Evolutionary conservation across 53 echinoderm and acorn worm species (phyloP).

Genomic region (Apostichopus leukothele): DNA sequence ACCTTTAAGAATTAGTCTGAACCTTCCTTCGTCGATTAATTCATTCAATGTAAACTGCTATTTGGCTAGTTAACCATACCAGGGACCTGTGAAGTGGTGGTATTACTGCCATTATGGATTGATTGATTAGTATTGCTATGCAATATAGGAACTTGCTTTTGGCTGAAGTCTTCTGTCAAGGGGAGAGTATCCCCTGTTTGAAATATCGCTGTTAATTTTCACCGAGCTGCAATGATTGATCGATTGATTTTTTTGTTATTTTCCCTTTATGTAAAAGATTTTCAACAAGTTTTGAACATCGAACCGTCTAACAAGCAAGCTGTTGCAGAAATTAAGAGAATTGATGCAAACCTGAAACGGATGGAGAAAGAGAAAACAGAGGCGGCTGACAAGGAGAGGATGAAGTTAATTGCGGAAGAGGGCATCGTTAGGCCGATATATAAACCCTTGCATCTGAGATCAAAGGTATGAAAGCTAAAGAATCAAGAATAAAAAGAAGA

Average conservation of each 20-base stretch:
- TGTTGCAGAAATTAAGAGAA: slow-evolving; percentile 80
- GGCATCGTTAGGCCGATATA: slow-evolving; percentile 75
- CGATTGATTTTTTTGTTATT: neutral
- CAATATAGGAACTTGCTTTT: too few relatives aligned
- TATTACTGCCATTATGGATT: too few relatives aligned
- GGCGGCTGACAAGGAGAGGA: slow-evolving; percentile 3
- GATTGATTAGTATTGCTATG: too few relatives aligned
- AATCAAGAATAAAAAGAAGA: neutral
- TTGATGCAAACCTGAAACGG: slow-evolving; percentile 53
- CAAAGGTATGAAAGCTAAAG: slow-evolving; percentile 63
- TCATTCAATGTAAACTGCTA: too few relatives aligned
- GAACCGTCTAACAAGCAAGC: slow-evolving; percentile 96
- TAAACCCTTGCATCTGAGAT: slow-evolving; percentile 86
- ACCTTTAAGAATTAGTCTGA: too few relatives aligned
- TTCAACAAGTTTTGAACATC: slow-evolving; percentile 84
- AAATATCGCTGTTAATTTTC: too few relatives aligned
- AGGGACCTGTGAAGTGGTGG: too few relatives aligned
- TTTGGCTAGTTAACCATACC: too few relatives aligned
- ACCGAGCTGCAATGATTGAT: too few relatives aligned
- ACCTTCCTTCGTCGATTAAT: too few relatives aligned
- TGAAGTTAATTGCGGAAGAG: slow-evolving; percentile 57
- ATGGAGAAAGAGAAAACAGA: slow-evolving; percentile 66
- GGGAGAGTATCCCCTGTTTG: too few relatives aligned
- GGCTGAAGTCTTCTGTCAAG: too few relatives aligned
- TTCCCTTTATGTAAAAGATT: slow-evolving; percentile 59